Evolutionary conservation across 2,888 invertebrate species (phyloP).

Genomic region (Agriopis marginaria): DNA sequence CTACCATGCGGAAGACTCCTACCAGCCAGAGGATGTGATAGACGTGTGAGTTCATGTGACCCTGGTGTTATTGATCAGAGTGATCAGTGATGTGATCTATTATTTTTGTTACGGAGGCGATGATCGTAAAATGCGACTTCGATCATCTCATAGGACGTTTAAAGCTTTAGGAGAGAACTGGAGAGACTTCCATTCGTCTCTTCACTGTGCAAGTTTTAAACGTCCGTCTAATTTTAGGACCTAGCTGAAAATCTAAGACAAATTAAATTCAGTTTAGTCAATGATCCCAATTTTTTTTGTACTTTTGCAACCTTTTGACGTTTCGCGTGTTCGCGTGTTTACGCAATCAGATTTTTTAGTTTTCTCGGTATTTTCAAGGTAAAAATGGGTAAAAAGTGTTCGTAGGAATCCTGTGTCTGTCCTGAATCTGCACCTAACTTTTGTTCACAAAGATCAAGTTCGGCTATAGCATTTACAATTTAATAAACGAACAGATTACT

Average conservation of each 20-base stretch:
- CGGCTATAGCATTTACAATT: too few relatives aligned
- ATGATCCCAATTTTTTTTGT: background rate
- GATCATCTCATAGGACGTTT: too few relatives aligned
- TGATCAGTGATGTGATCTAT: conserved; percentile 31
- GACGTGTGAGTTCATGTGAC: conserved; percentile 75
- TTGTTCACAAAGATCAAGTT: too few relatives aligned
- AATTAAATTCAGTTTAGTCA: background rate
- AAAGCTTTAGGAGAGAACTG: too few relatives aligned
- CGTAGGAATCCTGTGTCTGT: too few relatives aligned
- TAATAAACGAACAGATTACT: too few relatives aligned
- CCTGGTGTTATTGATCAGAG: conserved; percentile 39
- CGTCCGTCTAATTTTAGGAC: conserved; percentile 9
- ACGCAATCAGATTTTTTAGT: too few relatives aligned
- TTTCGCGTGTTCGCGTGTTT: too few relatives aligned
- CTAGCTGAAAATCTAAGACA: background rate
- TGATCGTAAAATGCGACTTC: conserved; percentile 11
- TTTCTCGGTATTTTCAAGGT: too few relatives aligned
- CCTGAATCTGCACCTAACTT: too few relatives aligned
- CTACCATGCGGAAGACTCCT: conserved; percentile 73
- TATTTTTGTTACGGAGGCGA: conserved; percentile 43
- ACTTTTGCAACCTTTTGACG: background rate
- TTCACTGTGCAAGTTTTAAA: conserved; percentile 21
- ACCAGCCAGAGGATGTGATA: conserved; percentile 72
- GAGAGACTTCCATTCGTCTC: conserved; percentile 17
- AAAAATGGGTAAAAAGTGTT: too few relatives aligned